Percentiles rank a stretch among this genome's conserved stretches.
These are phyloP conservation scores for Anguilla megastoma DNA, from an alignment of 2,797 vertebrate genomes.

Conservation along the genomic window DNA sequence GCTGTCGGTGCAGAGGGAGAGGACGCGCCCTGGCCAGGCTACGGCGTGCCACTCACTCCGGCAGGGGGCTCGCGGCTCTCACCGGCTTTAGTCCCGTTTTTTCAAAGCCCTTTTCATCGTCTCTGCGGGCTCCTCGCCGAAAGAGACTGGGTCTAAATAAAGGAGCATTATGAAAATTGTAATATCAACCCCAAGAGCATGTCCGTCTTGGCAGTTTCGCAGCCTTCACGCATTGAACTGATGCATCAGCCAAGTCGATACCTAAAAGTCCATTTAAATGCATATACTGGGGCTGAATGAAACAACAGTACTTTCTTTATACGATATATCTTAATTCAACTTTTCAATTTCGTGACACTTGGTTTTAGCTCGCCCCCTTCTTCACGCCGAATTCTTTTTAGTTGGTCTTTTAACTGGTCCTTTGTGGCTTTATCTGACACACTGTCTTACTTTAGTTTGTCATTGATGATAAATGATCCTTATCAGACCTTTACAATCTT, in stretches of 20 bases:
- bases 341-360: conserved; percentile 44
- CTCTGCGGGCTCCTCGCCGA: conserved; percentile 77
- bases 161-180: conserved; percentile 82
- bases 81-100: conserved; percentile 57
- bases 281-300: conserved; percentile 55
- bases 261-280: conserved; percentile 75
- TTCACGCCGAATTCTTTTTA: conserved; percentile 20
- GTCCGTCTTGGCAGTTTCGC: conserved; percentile 67
- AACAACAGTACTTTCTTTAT: conserved; percentile 73
- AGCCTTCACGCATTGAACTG: conserved; percentile 63
- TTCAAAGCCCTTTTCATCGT: conserved; percentile 77
- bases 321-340: conserved; percentile 33
- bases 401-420: conserved; percentile 25
- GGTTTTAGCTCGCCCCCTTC: conserved; percentile 34
- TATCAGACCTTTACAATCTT: conserved; percentile 36
- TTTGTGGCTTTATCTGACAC: conserved; percentile 44
- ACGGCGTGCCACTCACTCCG: conserved; percentile 70
- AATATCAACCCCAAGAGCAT: conserved; percentile 74
- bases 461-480: conserved; percentile 50
- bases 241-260: conserved; percentile 63
- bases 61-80: conserved; percentile 68
- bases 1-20: conserved; percentile 26
- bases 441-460: conserved; percentile 41
- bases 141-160: conserved; percentile 76
- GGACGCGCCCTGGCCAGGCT: conserved; percentile 60